A percentile compares a stretch with the other conserved stretches of the same genome.
Evolutionary conservation across 1,140 invertebrate genomes (phyloP).

Genomic region (Micrasema minimum): DNA sequence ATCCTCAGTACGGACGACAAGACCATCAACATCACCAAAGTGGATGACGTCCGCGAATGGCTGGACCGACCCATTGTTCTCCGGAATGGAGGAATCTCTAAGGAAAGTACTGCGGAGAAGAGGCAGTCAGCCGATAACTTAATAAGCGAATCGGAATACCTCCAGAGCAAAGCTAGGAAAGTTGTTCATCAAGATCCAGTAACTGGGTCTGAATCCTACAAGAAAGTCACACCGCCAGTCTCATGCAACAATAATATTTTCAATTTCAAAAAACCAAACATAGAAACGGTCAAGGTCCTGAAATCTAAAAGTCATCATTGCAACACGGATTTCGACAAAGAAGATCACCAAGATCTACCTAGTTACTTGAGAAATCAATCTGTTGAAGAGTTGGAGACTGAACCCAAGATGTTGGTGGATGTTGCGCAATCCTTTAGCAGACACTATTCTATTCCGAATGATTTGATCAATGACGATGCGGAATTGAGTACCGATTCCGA

Average conservation of each 20-base stretch:
- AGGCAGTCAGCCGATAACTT: conserved; percentile 46
- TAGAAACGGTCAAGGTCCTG: conserved; percentile 44
- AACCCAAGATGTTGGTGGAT: conserved; percentile 56
- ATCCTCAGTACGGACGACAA: conserved; percentile 59
- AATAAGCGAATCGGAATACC: conserved; percentile 34
- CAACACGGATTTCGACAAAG: conserved; percentile 29
- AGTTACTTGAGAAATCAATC: conserved; percentile 64
- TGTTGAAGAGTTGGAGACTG: conserved; percentile 60
- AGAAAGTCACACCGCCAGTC: conserved; percentile 27
- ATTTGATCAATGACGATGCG: conserved; percentile 38
- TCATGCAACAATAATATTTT: not conserved
- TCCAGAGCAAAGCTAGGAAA: conserved; percentile 55
- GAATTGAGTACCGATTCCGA: conserved; percentile 50
- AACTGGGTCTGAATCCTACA: conserved; percentile 36
- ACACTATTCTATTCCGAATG: conserved; percentile 59
- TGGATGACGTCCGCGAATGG: conserved; percentile 64
- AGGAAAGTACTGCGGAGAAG: conserved; percentile 46
- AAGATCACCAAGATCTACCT: conserved; percentile 51
- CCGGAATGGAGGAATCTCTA: conserved; percentile 50
- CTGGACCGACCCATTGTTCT: conserved; percentile 60
- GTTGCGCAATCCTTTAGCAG: conserved; percentile 56
- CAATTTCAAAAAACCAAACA: conserved; percentile 44
- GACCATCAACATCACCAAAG: conserved; percentile 60
- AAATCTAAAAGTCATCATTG: conserved; percentile 51
- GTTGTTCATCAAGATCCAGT: conserved; percentile 48